Evolutionary conservation across 1,140 invertebrate genomes (phyloP), one percentile per base, ranked within the genome.

Genomic region (Papilio xuthus): DNA sequence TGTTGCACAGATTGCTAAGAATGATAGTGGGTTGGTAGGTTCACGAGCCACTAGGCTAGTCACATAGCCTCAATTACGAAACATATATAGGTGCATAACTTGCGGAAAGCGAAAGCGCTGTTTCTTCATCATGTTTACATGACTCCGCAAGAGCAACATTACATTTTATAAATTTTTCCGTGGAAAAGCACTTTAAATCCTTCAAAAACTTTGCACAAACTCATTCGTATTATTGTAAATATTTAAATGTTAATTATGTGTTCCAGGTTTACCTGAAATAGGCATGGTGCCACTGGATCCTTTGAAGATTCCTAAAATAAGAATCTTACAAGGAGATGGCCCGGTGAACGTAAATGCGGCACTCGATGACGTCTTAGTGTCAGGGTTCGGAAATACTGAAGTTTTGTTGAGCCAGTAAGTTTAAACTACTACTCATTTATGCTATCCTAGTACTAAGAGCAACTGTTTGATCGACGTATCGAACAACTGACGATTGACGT

Each of bases 281-380:
- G 94, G 87, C 80, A 92, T 96, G 73, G 91, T 94, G 32, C 94
- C 95, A 79, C 90, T 96, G 80, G 96, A 96, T 90, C 96, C 96
- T n/a, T 89, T 96, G 74, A 94, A 95, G 79, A 94, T 96, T 60
- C 95, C 95, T 15, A 94, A 95, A 89, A 95, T 96, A 80, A 91
- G 95, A 84, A 96, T 96, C 80, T 87, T 96, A 28, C 96, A 96
- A 93, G 95, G 95, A 50, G 95, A 96, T 71, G 96, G 96, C 60
- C 96, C 96, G 2, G 96, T 96, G 7, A 96, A 95, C 80, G 94
- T 96, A 7, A 96, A 96, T 85, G 96, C 96, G 26, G 95, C 96
- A 37, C 88, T 96, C 75, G 94, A 95, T 83, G 95, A 96, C 85
- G 95, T 96, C 23, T 95, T 94, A 41, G 95, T 96, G 7, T 90